A percentile compares a stretch with the other conserved stretches of the same genome.
Conservation (phyloP, 2,113 vertebrate species). For the Cyanoramphus novaezelandiae region DNA sequence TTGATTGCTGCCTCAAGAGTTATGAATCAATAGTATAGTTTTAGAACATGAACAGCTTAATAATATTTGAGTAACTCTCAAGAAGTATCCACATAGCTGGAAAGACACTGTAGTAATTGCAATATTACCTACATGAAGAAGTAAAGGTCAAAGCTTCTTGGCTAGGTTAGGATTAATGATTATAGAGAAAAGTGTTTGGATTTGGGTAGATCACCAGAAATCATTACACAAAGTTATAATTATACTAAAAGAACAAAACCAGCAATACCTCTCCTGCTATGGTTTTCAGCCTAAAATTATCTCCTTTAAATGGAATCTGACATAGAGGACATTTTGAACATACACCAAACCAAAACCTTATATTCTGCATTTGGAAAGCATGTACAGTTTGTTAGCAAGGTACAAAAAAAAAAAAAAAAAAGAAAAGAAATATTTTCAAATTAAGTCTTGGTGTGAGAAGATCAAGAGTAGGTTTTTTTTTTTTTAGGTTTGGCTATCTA, state of each 20-base stretch:
- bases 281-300: not conserved
- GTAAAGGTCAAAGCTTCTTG: not conserved
- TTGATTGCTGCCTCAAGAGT: not conserved
- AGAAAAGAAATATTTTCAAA: not conserved
- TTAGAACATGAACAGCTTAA: not conserved
- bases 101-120: not conserved
- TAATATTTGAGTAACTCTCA: not conserved
- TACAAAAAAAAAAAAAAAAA: not conserved
- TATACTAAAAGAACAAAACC: not conserved
- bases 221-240: not conserved
- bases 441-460: not conserved
- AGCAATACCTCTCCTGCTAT: not conserved
- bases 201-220: not conserved
- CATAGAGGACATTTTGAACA: not conserved
- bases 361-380: not conserved
- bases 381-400: not conserved
- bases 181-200: not conserved
- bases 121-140: not conserved
- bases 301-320: not conserved
- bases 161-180: not conserved
- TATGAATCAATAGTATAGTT: not conserved
- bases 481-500: not conserved
- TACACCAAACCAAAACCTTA: not conserved
- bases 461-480: no score
- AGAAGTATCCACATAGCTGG: not conserved